Percentiles rank a stretch among this genome's conserved stretches.
phyloP scores from a whole-genome alignment of 2,797 vertebrate species.

The Enoplosus armatus region DNA sequence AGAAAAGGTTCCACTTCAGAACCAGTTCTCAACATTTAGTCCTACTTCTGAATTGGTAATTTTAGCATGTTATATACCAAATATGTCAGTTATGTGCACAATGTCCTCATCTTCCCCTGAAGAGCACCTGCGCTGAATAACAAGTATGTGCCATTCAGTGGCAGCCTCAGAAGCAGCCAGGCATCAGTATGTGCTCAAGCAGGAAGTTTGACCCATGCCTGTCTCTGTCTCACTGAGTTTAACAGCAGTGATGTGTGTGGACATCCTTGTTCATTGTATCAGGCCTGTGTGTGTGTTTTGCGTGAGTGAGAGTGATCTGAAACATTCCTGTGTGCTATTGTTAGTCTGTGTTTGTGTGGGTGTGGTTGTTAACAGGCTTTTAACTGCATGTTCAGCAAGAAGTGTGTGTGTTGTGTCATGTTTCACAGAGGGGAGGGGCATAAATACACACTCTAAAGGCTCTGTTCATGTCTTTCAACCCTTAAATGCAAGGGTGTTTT shows the following conservation, averaged over 20 bases:
- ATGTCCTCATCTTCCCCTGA: neutral
- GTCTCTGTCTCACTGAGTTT: neutral
- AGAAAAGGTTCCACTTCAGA: neutral
- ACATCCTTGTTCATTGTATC: too few relatives aligned
- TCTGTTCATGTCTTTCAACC: too few relatives aligned
- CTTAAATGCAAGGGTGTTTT: neutral
- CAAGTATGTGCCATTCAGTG: too few relatives aligned
- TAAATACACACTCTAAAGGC: too few relatives aligned
- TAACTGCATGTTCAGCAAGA: slow-evolving; percentile 48
- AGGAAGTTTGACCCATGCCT: neutral
- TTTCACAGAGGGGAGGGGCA: neutral
- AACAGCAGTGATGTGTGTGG: neutral
- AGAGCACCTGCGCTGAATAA: slow-evolving; percentile 23
- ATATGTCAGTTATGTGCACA: neutral
- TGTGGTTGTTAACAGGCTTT: slow-evolving; percentile 43
- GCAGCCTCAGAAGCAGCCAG: neutral
- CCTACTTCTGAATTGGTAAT: neutral
- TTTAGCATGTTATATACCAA: neutral
- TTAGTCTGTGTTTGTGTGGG: slow-evolving; percentile 47
- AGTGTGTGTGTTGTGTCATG: slow-evolving; percentile 36
- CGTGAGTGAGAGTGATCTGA: slow-evolving; percentile 42
- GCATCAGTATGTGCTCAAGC: slow-evolving; percentile 10
- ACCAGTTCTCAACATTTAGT: neutral
- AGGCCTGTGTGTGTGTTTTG: slow-evolving; percentile 8
- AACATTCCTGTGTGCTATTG: slow-evolving; percentile 62